Evolutionary conservation across 2,888 invertebrate genomes (phyloP).

Genomic region (Carabus problematicus): DNA sequence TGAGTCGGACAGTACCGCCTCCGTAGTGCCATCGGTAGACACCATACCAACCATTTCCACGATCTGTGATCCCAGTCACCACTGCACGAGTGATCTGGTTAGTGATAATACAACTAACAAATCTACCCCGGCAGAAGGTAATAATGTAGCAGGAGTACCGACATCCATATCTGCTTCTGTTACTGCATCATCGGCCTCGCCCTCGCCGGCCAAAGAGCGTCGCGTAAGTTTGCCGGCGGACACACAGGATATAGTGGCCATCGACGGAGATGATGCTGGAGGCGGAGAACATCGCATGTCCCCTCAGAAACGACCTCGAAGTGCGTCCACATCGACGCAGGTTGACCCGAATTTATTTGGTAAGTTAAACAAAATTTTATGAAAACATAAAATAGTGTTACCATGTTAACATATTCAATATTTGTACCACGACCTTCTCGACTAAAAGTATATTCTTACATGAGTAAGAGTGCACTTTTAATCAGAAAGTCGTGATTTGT

Average conservation of each 20-base stretch:
- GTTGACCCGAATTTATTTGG: slow-evolving; percentile 87
- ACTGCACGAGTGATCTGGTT: slow-evolving; percentile 52
- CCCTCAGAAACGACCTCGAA: slow-evolving; percentile 76
- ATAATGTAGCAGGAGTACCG: slow-evolving; percentile 43
- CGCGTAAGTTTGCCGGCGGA: slow-evolving; percentile 68
- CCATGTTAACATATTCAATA: not conserved
- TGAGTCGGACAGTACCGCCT: slow-evolving; percentile 47
- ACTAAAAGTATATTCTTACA: too few relatives aligned
- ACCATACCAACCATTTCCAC: slow-evolving; percentile 76
- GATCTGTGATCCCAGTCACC: slow-evolving; percentile 73
- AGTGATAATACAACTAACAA: slow-evolving; percentile 46
- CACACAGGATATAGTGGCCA: slow-evolving; percentile 51
- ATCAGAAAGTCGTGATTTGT: too few relatives aligned
- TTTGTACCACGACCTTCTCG: too few relatives aligned
- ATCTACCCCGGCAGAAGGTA: not conserved
- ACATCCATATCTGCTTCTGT: slow-evolving; percentile 46
- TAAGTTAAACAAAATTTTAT: slow-evolving; percentile 57
- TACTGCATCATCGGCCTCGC: slow-evolving; percentile 45
- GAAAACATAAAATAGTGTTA: not conserved
- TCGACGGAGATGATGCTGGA: slow-evolving; percentile 55
- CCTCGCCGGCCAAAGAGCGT: slow-evolving; percentile 50
- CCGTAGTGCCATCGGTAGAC: slow-evolving; percentile 58
- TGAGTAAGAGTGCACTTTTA: too few relatives aligned
- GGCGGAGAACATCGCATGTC: slow-evolving; percentile 61
- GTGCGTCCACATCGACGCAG: slow-evolving; percentile 82